Evolutionary conservation across 64 coral and sea anemone genomes (phyloP), one percentile per base, ranked within the genome.

Genomic region (Acropora tenuis): DNA sequence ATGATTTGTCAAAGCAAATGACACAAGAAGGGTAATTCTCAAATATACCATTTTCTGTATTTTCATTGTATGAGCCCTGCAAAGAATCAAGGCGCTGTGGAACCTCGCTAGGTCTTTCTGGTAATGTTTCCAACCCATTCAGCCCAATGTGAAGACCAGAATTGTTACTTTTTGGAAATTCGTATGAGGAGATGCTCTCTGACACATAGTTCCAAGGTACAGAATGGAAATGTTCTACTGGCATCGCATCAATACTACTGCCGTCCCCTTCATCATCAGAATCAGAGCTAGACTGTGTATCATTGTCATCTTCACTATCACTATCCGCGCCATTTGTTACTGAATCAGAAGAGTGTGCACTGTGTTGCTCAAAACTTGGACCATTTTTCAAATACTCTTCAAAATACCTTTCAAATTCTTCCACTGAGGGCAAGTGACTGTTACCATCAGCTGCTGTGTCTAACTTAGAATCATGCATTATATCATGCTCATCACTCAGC

Each of bases 381-480:
- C 69, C n/a, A 52, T 50, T 73, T 80, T 49, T 47, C 20, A 93
- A 57, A 43, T 80, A 93, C 58, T 87, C 41, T 42, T 93, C 83
- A 74, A 93, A 87, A 75, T 93, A 59, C 58, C 67, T 87, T 15
- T 93, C 91, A 80, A 93, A 93, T 82, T 93, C 83, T 10, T 87
- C 84, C 15, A 87, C 83, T 3, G 76, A 80, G 18, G 91, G 91
- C 43, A 93, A 41, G 46, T 20, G 40, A 13, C n/a, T 15, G 47
- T 3, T 3, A 2, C 9, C 5, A 7, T 49, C 45, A 19, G 1
- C 3, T 8, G 5, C 10, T 55, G 52, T 55, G 6, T 67, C 65
- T 18, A 10, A 15, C 46, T 41, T 58, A 40, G 65, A 69, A 78
- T 48, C 11, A 17, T 16, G 6, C 12, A 78, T 4, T 82, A 4